Evolutionary conservation across 2,113 vertebrate species (phyloP), one percentile per base, ranked within the genome.

Genomic region (Camelus dromedarius): DNA sequence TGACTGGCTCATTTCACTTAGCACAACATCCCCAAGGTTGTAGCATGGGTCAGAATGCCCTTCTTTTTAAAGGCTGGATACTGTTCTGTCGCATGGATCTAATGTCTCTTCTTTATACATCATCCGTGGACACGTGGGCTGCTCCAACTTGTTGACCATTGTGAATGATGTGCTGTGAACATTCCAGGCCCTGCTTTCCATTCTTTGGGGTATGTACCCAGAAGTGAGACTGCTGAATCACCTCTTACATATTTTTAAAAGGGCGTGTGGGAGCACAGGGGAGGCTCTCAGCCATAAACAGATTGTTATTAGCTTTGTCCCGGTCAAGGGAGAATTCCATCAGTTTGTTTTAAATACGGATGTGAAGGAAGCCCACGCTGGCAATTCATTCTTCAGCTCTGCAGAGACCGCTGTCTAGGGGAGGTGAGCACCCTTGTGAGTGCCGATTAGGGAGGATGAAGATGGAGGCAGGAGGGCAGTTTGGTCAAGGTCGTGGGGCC

Each of bases 401-500:
- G 22, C 12, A 20, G 48, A 66, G 52, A 7, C 62, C 50, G 11
- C 13, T 1, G 1, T 56, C 24, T 2, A 3, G 2, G 1, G 77
- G 8, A 20, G 46, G 24, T 14, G 66, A 13, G 16, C 4, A 24
- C 48, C 54, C 72, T 35, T 26, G 14, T 12, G 56, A 54, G 30
- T 24, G 62, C 0, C 3, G 12, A 4, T 0, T 50, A 56, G 28
- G 46, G 62, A 70, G 62, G n/a, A 1, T 2, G 6, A 52, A 38
- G 52, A 16, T 22, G 67, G 18, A 24, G 81, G 58, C 38, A 1
- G n/a, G 77, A 46, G 1, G 6, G n/a, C n/a, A 0, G 60, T 18
- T 6, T 9, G 58, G 75, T 60, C 0, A 1, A 19, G 13, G 42
- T 22, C 0, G 4, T 0, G 2, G 38, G 9, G 11, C 22, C 0